Conservation (phyloP, 2,888 invertebrate genomes). For the Phlogophora meticulosa region DNA sequence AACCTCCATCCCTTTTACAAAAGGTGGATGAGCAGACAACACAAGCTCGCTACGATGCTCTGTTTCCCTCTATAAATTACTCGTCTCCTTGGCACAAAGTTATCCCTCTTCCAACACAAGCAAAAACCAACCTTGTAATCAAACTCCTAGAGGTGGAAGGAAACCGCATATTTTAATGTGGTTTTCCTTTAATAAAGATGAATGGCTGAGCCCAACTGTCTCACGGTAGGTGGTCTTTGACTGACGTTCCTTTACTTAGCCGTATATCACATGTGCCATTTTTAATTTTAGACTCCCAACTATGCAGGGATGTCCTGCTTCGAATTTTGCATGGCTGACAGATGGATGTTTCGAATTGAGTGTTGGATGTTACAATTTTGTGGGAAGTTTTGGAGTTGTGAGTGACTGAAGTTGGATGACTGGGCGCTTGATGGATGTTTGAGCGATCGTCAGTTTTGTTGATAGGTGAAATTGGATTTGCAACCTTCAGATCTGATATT, state of each 20-base stretch:
- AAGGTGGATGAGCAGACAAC: constrained; percentile 60
- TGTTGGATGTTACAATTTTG: constrained; percentile 13
- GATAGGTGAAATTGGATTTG: constrained; percentile 19
- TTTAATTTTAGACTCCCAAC: constrained; percentile 79
- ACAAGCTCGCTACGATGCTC: constrained; percentile 48
- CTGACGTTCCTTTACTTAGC: constrained; percentile 82
- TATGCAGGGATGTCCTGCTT: constrained; percentile 5
- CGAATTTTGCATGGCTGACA: constrained; percentile 9
- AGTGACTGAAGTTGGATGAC: constrained; percentile 3
- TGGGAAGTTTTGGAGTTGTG: background rate
- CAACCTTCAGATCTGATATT: constrained; percentile 6
- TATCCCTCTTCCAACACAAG: background rate
- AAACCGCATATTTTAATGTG: too few relatives aligned
- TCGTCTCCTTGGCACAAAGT: constrained; percentile 70
- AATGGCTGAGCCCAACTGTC: constrained; percentile 82
- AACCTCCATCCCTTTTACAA: constrained; percentile 60
- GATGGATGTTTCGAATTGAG: background rate
- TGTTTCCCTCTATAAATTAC: constrained; percentile 80
- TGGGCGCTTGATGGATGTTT: constrained; percentile 27
- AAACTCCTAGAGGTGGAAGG: constrained; percentile 37
- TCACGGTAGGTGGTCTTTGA: constrained; percentile 87
- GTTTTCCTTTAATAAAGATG: constrained; percentile 84
- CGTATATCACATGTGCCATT: constrained; percentile 74
- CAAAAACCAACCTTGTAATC: constrained; percentile 19
- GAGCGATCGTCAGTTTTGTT: constrained; percentile 2